phyloP scores from a whole-genome alignment of 2,888 invertebrate genomes.

The Morpho helenor region DNA sequence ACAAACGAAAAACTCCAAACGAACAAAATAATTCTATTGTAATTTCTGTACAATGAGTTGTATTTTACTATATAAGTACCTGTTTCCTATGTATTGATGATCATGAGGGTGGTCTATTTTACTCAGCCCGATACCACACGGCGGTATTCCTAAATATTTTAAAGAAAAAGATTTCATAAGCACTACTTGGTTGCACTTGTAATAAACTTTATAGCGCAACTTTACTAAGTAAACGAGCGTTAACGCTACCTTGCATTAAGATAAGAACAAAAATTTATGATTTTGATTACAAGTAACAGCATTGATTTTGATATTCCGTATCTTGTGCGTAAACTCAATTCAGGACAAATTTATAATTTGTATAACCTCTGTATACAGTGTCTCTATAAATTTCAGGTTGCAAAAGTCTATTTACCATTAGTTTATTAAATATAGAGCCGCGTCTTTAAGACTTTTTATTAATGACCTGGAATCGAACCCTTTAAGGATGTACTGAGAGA shows the following conservation, averaged over 20 bases:
- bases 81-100: too few species aligned
- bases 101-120: too few species aligned
- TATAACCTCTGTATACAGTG: constrained; percentile 5
- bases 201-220: constrained; percentile 10
- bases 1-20: too few species aligned
- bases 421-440: not conserved
- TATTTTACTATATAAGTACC: too few species aligned
- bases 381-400: not conserved
- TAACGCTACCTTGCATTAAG: constrained; percentile 18
- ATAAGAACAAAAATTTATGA: constrained; percentile 23
- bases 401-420: not conserved
- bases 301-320: constrained; percentile 20
- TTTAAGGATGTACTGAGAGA: too few species aligned
- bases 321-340: constrained; percentile 13
- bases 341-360: constrained; percentile 19
- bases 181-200: constrained; percentile 2
- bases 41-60: too few species aligned
- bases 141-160: too few species aligned
- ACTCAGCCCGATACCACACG: too few species aligned
- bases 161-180: too few species aligned
- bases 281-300: constrained; percentile 16
- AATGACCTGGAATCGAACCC: too few species aligned
- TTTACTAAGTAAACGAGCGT: constrained; percentile 21
- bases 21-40: too few species aligned
- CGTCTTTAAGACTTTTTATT: too few species aligned